Base-by-base conservation (phyloP, 2,797 vertebrate species). In the Sardinella longiceps region DNA sequence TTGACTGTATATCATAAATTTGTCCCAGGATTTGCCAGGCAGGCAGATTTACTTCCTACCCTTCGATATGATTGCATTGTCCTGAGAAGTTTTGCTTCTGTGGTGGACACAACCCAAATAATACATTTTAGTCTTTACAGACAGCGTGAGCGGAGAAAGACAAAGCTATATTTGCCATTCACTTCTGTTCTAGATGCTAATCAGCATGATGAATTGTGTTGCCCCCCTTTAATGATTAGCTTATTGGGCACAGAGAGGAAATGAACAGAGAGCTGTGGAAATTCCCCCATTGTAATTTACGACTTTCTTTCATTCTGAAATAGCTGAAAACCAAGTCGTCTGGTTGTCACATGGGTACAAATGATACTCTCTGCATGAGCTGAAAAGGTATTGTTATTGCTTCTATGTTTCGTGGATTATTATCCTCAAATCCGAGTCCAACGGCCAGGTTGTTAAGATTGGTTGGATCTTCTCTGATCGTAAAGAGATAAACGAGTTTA, bases 281-380 rank as follows among this genome's bases (percentile, higher is more conserved):
- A 94, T 88, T 91, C 92, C 92, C 92, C 89, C 86, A 33, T 70
- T 88, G 58, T 77, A 87, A 85, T 86, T 89, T 51, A 88, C 85
- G 63, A 60, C 39, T 84, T 60, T 85, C 87, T 80, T 39, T 51
- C 48, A 33, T 56, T 51, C 30, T 50, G 50, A 58, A 56, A 82
- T 14, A 70, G 33, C 14, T 70, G 66, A 70, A 70, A 12, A 70
- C 66, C 66, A 70, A 37, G 6, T 37, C 5, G 4, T 33, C 63
- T 70, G 66, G 3, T 37, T 6, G 5, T 66, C 11, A 30, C 25
- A 30, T 15, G 30, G 60, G 60, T 14, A 30, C 60, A 66, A 66
- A 30, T 30, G 60, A 15, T 14, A 28, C 60, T 66, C 30, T 30
- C 30, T 74, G 25, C 66, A 74, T 74, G 14, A 74, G 11, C 14